Evolutionary conservation across 2,113 vertebrate species (phyloP), one percentile per base, ranked within the genome.

Genomic region (Crotophaga sulcirostris): DNA sequence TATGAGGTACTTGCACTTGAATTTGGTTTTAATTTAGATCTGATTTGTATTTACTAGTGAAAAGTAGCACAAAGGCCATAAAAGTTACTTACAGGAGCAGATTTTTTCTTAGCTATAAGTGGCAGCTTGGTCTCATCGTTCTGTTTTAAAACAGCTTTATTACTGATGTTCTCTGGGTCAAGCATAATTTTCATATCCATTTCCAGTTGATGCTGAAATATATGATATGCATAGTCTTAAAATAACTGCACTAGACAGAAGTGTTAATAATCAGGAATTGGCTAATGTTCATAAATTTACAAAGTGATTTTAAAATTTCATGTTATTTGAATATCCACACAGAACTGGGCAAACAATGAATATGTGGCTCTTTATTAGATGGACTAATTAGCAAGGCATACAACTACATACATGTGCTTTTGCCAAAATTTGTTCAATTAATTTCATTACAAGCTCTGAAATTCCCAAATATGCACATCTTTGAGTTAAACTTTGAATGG

Each of bases 91-190:
- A 99, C 99, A 92, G 79, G 49, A 69, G 70, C 51, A 82, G 97
- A 69, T 76, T 91, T 97, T 95, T 96, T 98, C 92, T 95, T 97
- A 67, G 90, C 95, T 85, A 99, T 94, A 72, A 93, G 91, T 45
- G 99, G 98, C 82, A 98, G 92, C 63, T 96, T 98, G 94, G 98
- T 97, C 36, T 98, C 98, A 92, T 89, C 97, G 73, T 68, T 98
- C 29, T 94, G 88, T 45, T 97, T 97, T 80, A 98, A 88, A 47
- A 82, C 67, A 64, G 82, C 95, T 96, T 98, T 98, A 97, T 97
- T 97, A 69, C 93, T 95, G 23, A 55, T 59, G 67, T 97, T 97
- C 73, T 97, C 92, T 25, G 98, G 96, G 70, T 98, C 97, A 91
- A 88, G 94, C 74, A 98, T 66, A 66, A 98, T 94, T 93, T 97